Evolutionary conservation across 2,888 invertebrate species (phyloP).

Genomic region (Cheilosia vulpina): DNA sequence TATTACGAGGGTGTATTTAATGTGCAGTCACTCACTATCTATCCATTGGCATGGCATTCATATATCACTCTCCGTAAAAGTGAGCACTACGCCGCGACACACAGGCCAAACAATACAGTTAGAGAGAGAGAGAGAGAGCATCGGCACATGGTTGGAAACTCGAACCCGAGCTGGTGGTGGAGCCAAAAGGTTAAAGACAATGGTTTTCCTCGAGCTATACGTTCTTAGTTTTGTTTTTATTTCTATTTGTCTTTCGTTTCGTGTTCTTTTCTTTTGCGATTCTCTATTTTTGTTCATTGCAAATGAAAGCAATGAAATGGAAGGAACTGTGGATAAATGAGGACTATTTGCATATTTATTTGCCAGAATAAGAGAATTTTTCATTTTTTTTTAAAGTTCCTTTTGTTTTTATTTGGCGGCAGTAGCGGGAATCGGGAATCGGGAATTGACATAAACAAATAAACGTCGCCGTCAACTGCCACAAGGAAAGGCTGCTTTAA

Average conservation of each 20-base stretch:
- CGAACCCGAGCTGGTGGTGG: constrained; percentile 2
- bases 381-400: not conserved
- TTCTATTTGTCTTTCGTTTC: constrained; percentile 42
- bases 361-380: constrained; percentile 23
- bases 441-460: constrained; percentile 69
- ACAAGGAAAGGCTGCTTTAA: constrained; percentile 35
- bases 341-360: constrained; percentile 74
- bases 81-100: constrained; percentile 5
- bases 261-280: constrained; percentile 20
- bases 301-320: constrained; percentile 75
- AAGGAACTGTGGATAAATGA: constrained; percentile 74
- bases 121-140: constrained; percentile 23
- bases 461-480: constrained; percentile 47
- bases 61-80: constrained; percentile 56
- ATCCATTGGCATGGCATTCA: constrained; percentile 67
- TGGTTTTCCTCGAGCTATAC: constrained; percentile 47
- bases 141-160: constrained; percentile 33
- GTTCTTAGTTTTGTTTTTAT: constrained; percentile 66
- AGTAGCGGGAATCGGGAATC: constrained; percentile 41
- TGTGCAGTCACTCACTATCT: constrained; percentile 67
- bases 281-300: constrained; percentile 59
- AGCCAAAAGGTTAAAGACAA: constrained; percentile 68
- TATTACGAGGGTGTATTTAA: constrained; percentile 67
- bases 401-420: constrained; percentile 56
- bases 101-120: not conserved